Base-by-base conservation (phyloP, 2,888 invertebrate species). In the Lobophora halterata region DNA sequence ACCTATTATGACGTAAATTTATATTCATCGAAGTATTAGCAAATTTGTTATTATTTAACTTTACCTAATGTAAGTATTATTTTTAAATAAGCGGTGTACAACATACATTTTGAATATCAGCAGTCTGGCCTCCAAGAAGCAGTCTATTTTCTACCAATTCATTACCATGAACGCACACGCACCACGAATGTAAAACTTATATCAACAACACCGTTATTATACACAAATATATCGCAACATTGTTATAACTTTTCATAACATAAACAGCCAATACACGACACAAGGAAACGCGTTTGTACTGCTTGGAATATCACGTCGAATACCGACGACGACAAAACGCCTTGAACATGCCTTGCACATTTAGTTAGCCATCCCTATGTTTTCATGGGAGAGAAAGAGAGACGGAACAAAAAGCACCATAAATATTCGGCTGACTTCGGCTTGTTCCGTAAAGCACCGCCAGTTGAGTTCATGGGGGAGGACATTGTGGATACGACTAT, bases 401-500 rank as follows among this genome's bases (percentile, higher is more conserved):
- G 83, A 85, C 52, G 44, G 70, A 65, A 55, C 50, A 68, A 68
- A 71, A 79, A 79, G 74, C 71, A 74, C 76, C 76, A 76, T 75
- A 65, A 72, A 65, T 67, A 67, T 77, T 86, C 86, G 86, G 75
- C 31, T 45, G 48, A 50, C 57, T 55, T 82, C 86, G 86, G 74
- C 49, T 49, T 37, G 52, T 71, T 74, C 69, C 82, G 83, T 66
- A 52, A 52, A 45, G 45, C 58, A 61, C 55, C 61, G 72, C 58
- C 64, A 64, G 59, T 61, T 57, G 65, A 63, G 64, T 67, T 63
- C 56, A 59, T 49, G 51, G 46, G 71, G 47, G 56, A 60, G 68
- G 34, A 59, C 63, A 61, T 38, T 58, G 52, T 71, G 74, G 72
- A 69, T 52, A 47, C 18, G 37, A 30, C 18, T 14, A n/a, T n/a